phyloP scores from a whole-genome alignment of 2,888 invertebrate genomes.

The Leptogaster cylindrica region DNA sequence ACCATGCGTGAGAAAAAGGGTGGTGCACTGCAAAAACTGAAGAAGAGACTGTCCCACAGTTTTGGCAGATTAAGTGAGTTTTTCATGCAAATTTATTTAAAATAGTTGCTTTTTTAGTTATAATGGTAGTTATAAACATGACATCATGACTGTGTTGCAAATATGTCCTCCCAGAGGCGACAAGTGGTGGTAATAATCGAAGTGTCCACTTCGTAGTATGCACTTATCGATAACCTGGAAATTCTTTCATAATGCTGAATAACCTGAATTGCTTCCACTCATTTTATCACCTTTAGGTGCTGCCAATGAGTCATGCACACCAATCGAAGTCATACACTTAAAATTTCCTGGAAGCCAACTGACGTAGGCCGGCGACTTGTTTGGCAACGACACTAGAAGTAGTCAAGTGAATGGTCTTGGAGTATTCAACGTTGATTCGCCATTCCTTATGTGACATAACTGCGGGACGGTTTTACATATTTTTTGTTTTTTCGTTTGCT shows the following conservation, averaged over 20 bases:
- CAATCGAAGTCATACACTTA: neutral
- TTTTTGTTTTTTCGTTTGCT: no score
- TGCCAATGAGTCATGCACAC: constrained; percentile 11
- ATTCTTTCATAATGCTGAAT: constrained; percentile 28
- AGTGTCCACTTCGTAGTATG: neutral
- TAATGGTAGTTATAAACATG: no score
- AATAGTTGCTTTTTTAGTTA: no score
- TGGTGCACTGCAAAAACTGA: constrained; percentile 91
- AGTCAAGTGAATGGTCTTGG: constrained; percentile 21
- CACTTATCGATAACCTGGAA: constrained; percentile 26
- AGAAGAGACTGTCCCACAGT: constrained; percentile 94
- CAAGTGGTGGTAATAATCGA: no score
- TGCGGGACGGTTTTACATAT: no score
- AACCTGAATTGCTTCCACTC: constrained; percentile 6
- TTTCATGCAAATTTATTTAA: no score
- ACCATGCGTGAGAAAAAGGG: constrained; percentile 93
- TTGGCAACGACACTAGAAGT: neutral
- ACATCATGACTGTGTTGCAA: no score
- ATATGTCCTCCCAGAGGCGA: no score
- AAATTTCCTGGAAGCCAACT: constrained; percentile 21
- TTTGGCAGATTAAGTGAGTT: constrained; percentile 96
- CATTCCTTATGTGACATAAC: constrained; percentile 4
- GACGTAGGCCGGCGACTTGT: constrained; percentile 23
- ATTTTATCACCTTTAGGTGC: neutral
- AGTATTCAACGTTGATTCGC: constrained; percentile 19